A percentile compares a stretch with the other conserved stretches of the same genome.
phyloP scores from a whole-genome alignment of 2,888 invertebrate genomes.

The Slavum lentiscoides region DNA sequence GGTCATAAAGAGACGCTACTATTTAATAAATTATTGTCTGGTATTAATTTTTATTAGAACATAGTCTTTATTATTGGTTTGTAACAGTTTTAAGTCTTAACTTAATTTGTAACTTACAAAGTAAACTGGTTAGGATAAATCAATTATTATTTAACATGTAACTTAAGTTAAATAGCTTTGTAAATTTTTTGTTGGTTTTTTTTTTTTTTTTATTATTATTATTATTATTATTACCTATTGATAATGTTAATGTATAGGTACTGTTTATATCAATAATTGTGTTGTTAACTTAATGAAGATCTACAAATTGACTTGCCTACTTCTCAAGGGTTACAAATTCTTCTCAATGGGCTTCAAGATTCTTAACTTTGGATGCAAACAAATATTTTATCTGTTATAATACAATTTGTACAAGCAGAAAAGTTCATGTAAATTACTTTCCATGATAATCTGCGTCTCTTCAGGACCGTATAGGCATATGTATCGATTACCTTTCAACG shows the following conservation, averaged over 20 bases:
- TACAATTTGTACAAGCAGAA: constrained; percentile 45
- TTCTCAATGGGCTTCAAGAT: constrained; percentile 52
- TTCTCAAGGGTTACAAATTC: constrained; percentile 51
- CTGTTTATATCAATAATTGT: constrained; percentile 44
- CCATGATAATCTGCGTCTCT: constrained; percentile 52
- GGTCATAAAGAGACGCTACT: constrained; percentile 53
- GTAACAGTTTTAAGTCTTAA: constrained; percentile 35
- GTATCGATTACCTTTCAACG: constrained; percentile 53
- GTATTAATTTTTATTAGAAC: constrained; percentile 38
- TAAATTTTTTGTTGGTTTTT: constrained; percentile 46
- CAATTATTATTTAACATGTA: constrained; percentile 41
- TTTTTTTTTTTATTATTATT: too few species aligned
- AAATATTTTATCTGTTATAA: constrained; percentile 41
- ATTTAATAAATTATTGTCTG: constrained; percentile 44
- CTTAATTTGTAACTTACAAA: constrained; percentile 46
- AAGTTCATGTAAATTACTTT: constrained; percentile 48
- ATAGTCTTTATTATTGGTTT: constrained; percentile 39
- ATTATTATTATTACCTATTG: constrained; percentile 33
- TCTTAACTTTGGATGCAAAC: constrained; percentile 48
- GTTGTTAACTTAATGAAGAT: constrained; percentile 51
- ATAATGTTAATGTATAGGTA: constrained; percentile 39
- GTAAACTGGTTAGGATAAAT: constrained; percentile 35
- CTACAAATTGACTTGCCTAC: constrained; percentile 48
- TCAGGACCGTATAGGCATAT: constrained; percentile 53
- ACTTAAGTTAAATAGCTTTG: constrained; percentile 46